Conservation (phyloP, 37 sponge, comb jelly and placozoan genomes). For the Spongilla lacustris region DNA sequence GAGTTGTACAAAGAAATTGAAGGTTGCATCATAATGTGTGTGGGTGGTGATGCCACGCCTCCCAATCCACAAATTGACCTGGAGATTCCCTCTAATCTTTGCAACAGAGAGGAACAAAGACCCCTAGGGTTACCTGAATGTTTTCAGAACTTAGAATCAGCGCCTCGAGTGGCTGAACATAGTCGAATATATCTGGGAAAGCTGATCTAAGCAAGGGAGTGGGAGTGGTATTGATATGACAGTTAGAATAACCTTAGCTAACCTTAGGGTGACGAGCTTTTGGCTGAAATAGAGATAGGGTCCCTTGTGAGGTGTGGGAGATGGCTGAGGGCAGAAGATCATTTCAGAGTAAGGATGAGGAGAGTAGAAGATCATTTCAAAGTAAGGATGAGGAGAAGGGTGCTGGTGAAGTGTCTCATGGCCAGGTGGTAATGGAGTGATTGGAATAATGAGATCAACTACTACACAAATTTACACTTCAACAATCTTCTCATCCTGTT, state of each 20-base stretch:
- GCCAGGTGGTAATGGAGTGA: too few relatives aligned
- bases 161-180: conserved; percentile 51
- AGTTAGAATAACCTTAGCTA: conserved; percentile 10
- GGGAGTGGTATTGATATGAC: background rate
- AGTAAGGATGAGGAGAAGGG: background rate
- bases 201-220: background rate
- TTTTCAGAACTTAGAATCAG: conserved; percentile 58
- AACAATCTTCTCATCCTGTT: too few relatives aligned
- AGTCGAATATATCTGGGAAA: conserved; percentile 42
- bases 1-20: conserved; percentile 77
- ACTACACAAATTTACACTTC: too few relatives aligned
- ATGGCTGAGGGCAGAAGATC: background rate
- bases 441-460: too few relatives aligned
- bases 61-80: conserved; percentile 80
- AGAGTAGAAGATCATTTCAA: background rate
- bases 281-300: conserved; percentile 56
- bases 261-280: conserved; percentile 27
- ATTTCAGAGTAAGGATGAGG: background rate
- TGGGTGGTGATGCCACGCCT: conserved; percentile 61
- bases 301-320: background rate
- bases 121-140: conserved; percentile 67
- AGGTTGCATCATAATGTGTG: conserved; percentile 74
- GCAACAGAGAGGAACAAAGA: too few relatives aligned
- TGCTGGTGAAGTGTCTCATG: too few relatives aligned
- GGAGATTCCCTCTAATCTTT: background rate